Conservation (phyloP, 2,888 invertebrate genomes). For the Aromia moschata region DNA sequence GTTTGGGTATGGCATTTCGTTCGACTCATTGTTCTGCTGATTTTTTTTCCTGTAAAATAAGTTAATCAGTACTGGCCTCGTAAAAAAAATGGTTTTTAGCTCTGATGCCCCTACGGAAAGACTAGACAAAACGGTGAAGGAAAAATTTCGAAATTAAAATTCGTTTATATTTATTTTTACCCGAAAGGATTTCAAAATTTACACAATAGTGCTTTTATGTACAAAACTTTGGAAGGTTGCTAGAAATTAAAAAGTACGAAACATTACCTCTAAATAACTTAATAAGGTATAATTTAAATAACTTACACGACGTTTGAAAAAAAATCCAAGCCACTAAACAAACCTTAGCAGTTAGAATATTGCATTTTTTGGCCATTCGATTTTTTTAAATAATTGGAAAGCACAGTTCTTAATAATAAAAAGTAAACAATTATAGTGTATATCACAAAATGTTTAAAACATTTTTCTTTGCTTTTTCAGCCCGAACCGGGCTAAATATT, state of each 20-base stretch:
- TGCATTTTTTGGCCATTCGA: constrained; percentile 58
- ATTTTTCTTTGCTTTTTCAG: constrained; percentile 59
- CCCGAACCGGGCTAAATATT: constrained; percentile 53
- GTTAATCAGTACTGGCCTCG: constrained; percentile 47
- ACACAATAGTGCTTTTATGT: constrained; percentile 42
- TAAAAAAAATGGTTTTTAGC: constrained; percentile 30
- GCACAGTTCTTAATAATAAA: constrained; percentile 54
- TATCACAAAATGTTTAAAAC: constrained; percentile 64
- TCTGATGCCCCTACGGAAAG: constrained; percentile 50
- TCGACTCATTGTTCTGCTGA: constrained; percentile 5
- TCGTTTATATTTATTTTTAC: constrained; percentile 31
- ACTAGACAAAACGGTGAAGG: constrained; percentile 44
- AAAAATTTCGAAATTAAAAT: constrained; percentile 41
- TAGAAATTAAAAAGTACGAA: constrained; percentile 46
- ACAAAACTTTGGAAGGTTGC: constrained; percentile 52
- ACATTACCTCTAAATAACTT: constrained; percentile 43
- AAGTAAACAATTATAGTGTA: constrained; percentile 56
- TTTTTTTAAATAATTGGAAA: constrained; percentile 51
- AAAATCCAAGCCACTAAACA: constrained; percentile 34
- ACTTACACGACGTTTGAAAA: constrained; percentile 22
- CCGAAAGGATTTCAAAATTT: constrained; percentile 32
- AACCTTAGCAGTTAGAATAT: constrained; percentile 41
- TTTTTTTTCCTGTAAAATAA: constrained; percentile 14
- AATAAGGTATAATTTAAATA: constrained; percentile 32
- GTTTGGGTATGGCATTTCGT: neutral